Evolutionary conservation across 2,797 vertebrate species (phyloP), one percentile per base, ranked within the genome.

Genomic region (Macroramphosus scolopax): DNA sequence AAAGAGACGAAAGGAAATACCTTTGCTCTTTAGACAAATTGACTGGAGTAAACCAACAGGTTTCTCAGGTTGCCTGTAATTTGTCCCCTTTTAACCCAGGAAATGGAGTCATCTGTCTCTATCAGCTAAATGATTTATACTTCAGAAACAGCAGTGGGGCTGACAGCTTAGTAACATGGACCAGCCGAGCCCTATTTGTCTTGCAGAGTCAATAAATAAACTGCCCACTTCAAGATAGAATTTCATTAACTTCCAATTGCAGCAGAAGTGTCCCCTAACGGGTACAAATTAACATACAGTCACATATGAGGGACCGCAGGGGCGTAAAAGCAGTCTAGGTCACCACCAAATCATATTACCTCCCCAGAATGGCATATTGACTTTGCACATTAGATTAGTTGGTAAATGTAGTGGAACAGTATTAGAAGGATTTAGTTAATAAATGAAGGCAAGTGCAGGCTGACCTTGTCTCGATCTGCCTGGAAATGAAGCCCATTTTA

Each of bases 161-260:
- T 62, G 51, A 70, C 41, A 66, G 78, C 67, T 52, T 36, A 45
- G 58, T 61, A 71, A 48, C 74, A 73, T 60, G 18, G 39, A 60
- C 58, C 49, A 36, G 58, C 58, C 32, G 43, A 36, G 37, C 42
- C 36, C 56, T 54, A 77, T 85, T 77, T 76, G 64, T 75, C 78
- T 79, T 62, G 20, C 22, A 59, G 66, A 63, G 48, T 75, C 82
- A 81, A 83, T 86, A 87, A 85, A 81, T 77, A 78, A 71, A 65
- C 42, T 32, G 59, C 62, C 67, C 45, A 42, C 37, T 61, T 70
- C 34, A 22, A 64, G 46, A 58, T 49, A 44, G 52, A 0, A 31
- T 73, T 78, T 64, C 55, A 77, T 75, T 74, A 67, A 61, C 49
- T 77, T 45, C 39, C 33, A 56, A 45, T 71, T 75, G 72, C 32